Conservation (phyloP, 2,797 vertebrate species). For the Chromis chromis region DNA sequence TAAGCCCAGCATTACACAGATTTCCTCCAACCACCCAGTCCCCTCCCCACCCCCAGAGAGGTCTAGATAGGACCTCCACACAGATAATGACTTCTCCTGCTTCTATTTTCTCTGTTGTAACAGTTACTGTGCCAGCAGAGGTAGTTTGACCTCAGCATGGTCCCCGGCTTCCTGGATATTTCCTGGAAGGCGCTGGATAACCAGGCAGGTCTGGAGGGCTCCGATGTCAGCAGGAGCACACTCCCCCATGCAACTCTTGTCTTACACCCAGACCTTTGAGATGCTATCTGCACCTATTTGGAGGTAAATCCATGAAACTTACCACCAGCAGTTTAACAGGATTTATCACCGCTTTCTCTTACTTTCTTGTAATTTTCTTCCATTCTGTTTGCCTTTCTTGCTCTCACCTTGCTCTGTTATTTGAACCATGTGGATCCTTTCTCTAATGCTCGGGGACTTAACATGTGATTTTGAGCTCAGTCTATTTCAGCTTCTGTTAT, state of each 20-base stretch:
- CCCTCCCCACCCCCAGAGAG: conserved; percentile 29
- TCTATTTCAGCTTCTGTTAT: conserved; percentile 41
- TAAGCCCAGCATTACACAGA: conserved; percentile 18
- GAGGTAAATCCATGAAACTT: conserved; percentile 35
- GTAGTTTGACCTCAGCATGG: conserved; percentile 58
- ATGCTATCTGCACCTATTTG: conserved; percentile 51
- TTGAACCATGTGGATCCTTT: conserved; percentile 42
- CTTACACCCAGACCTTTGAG: conserved; percentile 20
- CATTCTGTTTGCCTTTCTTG: background rate
- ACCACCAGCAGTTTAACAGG: conserved; percentile 26
- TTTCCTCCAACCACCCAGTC: conserved; percentile 26
- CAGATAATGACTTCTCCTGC: conserved; percentile 78
- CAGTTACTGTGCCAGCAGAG: conserved; percentile 56
- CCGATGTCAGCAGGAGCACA: conserved; percentile 22
- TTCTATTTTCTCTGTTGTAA: conserved; percentile 44
- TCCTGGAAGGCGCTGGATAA: conserved; percentile 65
- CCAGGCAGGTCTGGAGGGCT: conserved; percentile 38
- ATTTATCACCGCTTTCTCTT: conserved; percentile 19
- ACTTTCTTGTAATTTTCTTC: conserved; percentile 24
- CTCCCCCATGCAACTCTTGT: conserved; percentile 42
- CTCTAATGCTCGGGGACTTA: conserved; percentile 47
- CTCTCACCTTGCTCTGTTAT: conserved; percentile 30
- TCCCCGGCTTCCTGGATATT: conserved; percentile 63
- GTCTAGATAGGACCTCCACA: conserved; percentile 59
- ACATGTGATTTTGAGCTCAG: conserved; percentile 69